Conservation (phyloP, 2,113 vertebrate genomes). For the Hypomesus transpacificus region DNA sequence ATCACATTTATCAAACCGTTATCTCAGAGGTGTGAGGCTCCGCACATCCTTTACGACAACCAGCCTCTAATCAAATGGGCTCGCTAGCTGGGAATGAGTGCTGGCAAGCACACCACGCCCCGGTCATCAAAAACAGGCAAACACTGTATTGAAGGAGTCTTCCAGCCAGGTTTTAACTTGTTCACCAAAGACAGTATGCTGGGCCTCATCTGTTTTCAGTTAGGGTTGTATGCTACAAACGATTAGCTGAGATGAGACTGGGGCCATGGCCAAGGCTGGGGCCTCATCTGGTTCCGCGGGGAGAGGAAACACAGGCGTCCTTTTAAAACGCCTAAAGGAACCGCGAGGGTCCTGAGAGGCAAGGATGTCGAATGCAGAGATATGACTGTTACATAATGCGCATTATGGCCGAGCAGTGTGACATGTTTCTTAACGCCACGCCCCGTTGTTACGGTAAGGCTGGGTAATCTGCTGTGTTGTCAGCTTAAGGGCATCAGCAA, state of each 20-base stretch:
- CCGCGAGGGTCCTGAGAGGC: conserved; percentile 26
- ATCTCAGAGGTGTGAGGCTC: conserved; percentile 21
- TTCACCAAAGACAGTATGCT: background rate
- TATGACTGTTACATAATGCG: conserved; percentile 2
- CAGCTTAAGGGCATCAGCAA: background rate
- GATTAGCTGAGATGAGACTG: background rate
- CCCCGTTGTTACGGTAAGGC: background rate
- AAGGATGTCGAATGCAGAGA: background rate
- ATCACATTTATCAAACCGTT: conserved; percentile 31
- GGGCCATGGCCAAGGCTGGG: background rate
- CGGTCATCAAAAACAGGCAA: conserved; percentile 6
- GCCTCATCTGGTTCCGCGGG: conserved; percentile 65
- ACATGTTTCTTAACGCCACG: background rate
- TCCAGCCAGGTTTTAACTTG: background rate
- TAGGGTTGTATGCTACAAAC: conserved; percentile 5
- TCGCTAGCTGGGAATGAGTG: conserved; percentile 46
- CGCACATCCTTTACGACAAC: conserved; percentile 24
- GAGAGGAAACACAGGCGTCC: conserved; percentile 60
- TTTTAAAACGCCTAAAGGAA: conserved; percentile 41
- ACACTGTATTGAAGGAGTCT: background rate
- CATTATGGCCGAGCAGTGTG: conserved; percentile 3
- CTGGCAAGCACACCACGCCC: conserved; percentile 13
- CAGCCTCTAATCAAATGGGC: conserved; percentile 34
- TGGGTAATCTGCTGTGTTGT: conserved; percentile 10
- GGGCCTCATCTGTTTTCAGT: conserved; percentile 62